phyloP scores from a whole-genome alignment of 2,797 vertebrate species.

The Xiphophorus birchmanni region DNA sequence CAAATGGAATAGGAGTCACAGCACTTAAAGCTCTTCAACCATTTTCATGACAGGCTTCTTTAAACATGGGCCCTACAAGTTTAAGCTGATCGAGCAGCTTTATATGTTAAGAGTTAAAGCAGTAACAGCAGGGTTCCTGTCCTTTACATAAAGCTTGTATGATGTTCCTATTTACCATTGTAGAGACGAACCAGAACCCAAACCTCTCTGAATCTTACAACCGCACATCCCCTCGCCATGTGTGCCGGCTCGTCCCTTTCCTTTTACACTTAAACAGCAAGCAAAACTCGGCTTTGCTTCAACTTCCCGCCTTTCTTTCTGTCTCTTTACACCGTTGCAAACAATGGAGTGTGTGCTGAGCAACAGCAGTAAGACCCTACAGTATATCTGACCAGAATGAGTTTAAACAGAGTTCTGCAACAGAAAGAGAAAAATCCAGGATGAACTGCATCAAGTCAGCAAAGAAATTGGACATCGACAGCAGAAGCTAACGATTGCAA shows the following conservation, averaged over 20 bases:
- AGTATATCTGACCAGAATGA: slow-evolving; percentile 37
- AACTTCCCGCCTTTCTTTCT: slow-evolving; percentile 13
- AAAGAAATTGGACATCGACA: slow-evolving; percentile 38
- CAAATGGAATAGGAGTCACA: slow-evolving; percentile 3
- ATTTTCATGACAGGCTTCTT: slow-evolving; percentile 32
- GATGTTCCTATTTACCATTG: slow-evolving; percentile 62
- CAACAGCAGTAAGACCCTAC: slow-evolving; percentile 27
- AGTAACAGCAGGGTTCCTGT: slow-evolving; percentile 52
- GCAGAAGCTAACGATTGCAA: slow-evolving; percentile 26
- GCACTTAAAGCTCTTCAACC: slow-evolving; percentile 12
- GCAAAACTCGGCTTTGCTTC: slow-evolving; percentile 6
- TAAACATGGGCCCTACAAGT: slow-evolving; percentile 43
- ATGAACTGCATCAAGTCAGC: slow-evolving; percentile 40
- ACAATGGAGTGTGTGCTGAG: slow-evolving; percentile 25
- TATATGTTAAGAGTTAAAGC: slow-evolving; percentile 61
- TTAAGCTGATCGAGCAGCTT: slow-evolving; percentile 63
- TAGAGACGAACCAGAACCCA: slow-evolving; percentile 55
- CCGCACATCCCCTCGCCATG: slow-evolving; percentile 19
- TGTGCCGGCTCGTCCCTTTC: slow-evolving; percentile 10
- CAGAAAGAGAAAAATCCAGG: slow-evolving; percentile 50
- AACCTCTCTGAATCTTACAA: slow-evolving; percentile 50
- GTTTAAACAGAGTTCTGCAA: slow-evolving; percentile 27
- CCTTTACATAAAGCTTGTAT: slow-evolving; percentile 65
- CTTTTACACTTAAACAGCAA: slow-evolving; percentile 10
- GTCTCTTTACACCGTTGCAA: slow-evolving; percentile 48